Conservation (phyloP, 2,888 invertebrate species). For the Mallateleia sp. region DNA sequence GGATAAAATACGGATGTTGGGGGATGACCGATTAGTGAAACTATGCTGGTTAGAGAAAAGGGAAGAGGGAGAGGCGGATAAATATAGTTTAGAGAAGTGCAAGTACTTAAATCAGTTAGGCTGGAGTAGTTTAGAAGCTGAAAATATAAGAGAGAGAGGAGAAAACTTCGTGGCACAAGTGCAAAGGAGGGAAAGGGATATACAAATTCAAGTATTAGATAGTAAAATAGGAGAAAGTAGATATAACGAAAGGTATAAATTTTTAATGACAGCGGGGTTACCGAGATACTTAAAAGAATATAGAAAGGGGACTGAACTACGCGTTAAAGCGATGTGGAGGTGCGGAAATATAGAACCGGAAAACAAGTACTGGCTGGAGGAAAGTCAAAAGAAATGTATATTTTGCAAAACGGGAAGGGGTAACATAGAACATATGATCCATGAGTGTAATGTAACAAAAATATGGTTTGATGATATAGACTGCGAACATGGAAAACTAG, state of each 20-base stretch:
- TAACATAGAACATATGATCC: no score
- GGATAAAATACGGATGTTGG: constrained; percentile 13
- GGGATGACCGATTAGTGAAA: constrained; percentile 27
- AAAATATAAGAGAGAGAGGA: background rate
- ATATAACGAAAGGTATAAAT: constrained; percentile 39
- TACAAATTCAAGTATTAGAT: background rate
- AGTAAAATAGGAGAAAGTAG: constrained; percentile 29
- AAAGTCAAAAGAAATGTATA: no score
- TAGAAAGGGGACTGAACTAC: no score
- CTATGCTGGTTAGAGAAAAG: constrained; percentile 25
- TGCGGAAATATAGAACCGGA: no score
- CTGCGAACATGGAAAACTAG: no score
- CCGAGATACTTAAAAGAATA: no score
- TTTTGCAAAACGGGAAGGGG: no score
- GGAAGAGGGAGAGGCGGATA: background rate
- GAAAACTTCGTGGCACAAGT: background rate
- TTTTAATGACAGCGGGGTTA: no score
- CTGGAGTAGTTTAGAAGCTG: background rate
- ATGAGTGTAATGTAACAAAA: no score
- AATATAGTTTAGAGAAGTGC: constrained; percentile 3
- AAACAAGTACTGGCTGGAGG: no score
- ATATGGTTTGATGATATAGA: no score
- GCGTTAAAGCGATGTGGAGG: no score
- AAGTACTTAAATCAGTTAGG: constrained; percentile 7
- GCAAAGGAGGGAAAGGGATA: background rate